Evolutionary conservation across 2,888 invertebrate genomes (phyloP).

Genomic region (Rhorus exstirpatorius): DNA sequence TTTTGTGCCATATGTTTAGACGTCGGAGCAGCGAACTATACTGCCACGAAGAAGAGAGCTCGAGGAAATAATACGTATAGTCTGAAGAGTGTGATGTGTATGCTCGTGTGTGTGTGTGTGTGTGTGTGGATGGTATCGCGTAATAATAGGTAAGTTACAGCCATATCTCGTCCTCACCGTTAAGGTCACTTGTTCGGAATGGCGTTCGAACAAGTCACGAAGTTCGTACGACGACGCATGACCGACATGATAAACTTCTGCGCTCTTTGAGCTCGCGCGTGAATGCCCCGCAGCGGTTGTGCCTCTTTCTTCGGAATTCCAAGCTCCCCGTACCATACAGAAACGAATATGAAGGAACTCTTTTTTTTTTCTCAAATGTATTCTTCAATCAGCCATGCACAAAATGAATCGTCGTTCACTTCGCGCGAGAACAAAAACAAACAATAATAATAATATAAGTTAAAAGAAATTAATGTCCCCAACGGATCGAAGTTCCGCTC

Average conservation of each 20-base stretch:
- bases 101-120: constrained; percentile 65
- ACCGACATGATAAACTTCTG: constrained; percentile 75
- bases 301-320: constrained; percentile 44
- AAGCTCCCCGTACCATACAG: constrained; percentile 1
- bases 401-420: constrained; percentile 35
- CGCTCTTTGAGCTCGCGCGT: constrained; percentile 46
- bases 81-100: constrained; percentile 66
- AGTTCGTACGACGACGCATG: constrained; percentile 75
- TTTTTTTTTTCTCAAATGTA: no score
- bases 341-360: not conserved
- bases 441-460: not conserved
- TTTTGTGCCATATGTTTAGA: constrained; percentile 73
- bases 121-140: constrained; percentile 72
- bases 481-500: constrained; percentile 15
- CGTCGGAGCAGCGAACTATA: constrained; percentile 55
- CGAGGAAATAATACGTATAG: constrained; percentile 67
- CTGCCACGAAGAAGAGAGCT: constrained; percentile 14
- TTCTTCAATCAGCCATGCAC: not conserved
- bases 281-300: constrained; percentile 34
- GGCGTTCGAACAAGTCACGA: constrained; percentile 80
- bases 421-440: constrained; percentile 6
- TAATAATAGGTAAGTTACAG: constrained; percentile 76
- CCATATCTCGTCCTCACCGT: constrained; percentile 69
- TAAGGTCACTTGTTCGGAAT: constrained; percentile 81
- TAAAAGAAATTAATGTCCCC: not conserved